Evolutionary conservation across 1,140 invertebrate species (phyloP).

Genomic region (Andricus grossulariae): DNA sequence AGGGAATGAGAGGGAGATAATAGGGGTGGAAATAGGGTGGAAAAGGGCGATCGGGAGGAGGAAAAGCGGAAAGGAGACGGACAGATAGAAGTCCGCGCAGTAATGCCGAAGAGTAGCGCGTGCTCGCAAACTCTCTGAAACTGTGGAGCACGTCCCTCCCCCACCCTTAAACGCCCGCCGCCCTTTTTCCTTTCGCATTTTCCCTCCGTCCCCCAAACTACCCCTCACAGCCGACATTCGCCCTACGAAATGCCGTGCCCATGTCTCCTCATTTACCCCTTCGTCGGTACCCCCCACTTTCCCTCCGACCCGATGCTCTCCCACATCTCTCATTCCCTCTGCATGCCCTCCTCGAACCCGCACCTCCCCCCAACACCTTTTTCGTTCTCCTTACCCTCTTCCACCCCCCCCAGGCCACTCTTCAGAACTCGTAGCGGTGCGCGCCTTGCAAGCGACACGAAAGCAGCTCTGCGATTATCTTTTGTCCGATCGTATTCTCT

Average conservation of each 20-base stretch:
- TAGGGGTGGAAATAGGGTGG: background rate
- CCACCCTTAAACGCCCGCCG: background rate
- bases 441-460: slow-evolving; percentile 32
- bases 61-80: slow-evolving; percentile 43
- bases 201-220: slow-evolving; percentile 11
- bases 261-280: slow-evolving; percentile 41
- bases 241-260: slow-evolving; percentile 38
- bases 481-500: slow-evolving; percentile 21
- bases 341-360: background rate
- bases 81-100: slow-evolving; percentile 49
- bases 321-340: slow-evolving; percentile 11
- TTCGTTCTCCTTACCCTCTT: too few species aligned
- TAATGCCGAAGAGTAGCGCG: slow-evolving; percentile 57
- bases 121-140: slow-evolving; percentile 60
- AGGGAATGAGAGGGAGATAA: background rate
- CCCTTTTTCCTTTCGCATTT: slow-evolving; percentile 15
- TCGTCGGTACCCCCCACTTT: slow-evolving; percentile 19
- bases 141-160: slow-evolving; percentile 49
- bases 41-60: slow-evolving; percentile 43
- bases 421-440: slow-evolving; percentile 30
- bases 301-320: slow-evolving; percentile 11
- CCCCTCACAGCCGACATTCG: slow-evolving; percentile 29
- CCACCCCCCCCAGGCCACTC: background rate
- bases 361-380: too few species aligned
- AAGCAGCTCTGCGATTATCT: slow-evolving; percentile 33